Conservation (phyloP, 2,113 vertebrate genomes). For the Bos taurus region ARS-UCD2.0 NC_037334.1:36547501-36548000, state of each 20-base stretch:
- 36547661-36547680: neutral
- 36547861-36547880: neutral
- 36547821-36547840: neutral
- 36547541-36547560: neutral
- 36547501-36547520: neutral
- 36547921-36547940: neutral
- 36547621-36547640: neutral
- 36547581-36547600: neutral
- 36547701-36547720: neutral
- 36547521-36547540: neutral
- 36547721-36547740: neutral
- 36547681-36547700: neutral
- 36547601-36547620: neutral
- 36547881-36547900: neutral
- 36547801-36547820: neutral
- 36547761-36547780: neutral
- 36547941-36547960: neutral
- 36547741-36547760: neutral
- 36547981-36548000: no score
- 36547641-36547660: neutral
- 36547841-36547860: neutral
- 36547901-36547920: neutral
- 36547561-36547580: neutral
- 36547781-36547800: neutral
- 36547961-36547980: no score